Percentiles rank a stretch among this genome's conserved stretches.
These are phyloP conservation scores for Hydroisotoma schaefferi DNA, from an alignment of 2,888 invertebrate species.

Conservation along the genomic window DNA sequence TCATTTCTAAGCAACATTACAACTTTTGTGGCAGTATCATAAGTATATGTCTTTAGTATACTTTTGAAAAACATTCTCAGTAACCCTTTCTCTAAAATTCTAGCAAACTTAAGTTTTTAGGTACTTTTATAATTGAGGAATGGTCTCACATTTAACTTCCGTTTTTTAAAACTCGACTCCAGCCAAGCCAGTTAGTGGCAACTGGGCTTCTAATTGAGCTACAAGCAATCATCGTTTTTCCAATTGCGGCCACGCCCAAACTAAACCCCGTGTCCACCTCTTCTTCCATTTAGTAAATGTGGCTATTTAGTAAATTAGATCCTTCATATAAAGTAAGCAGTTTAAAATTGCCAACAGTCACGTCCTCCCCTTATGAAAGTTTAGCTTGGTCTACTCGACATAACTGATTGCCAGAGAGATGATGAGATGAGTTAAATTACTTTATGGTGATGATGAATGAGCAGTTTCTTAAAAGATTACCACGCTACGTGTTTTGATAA, in stretches of 20 bases:
- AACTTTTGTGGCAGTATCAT: no score
- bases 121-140: not conserved
- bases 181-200: no score
- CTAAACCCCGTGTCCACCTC: constrained; percentile 3
- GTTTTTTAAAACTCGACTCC: not conserved
- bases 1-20: no score
- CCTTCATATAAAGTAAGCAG: no score
- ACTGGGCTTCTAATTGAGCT: constrained; percentile 1
- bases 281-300: not conserved
- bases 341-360: not conserved
- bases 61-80: no score
- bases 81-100: no score
- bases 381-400: not conserved
- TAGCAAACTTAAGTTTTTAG: not conserved
- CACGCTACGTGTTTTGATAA: not conserved
- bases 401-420: not conserved
- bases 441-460: constrained; percentile 4
- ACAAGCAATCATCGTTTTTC: no score
- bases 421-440: not conserved
- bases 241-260: not conserved
- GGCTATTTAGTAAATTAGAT: constrained; percentile 2
- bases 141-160: no score
- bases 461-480: no score
- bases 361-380: no score
- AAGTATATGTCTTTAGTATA: no score